Evolutionary conservation across 2,113 vertebrate species (phyloP).

Genomic region (Cricetomys ansorgei): DNA sequence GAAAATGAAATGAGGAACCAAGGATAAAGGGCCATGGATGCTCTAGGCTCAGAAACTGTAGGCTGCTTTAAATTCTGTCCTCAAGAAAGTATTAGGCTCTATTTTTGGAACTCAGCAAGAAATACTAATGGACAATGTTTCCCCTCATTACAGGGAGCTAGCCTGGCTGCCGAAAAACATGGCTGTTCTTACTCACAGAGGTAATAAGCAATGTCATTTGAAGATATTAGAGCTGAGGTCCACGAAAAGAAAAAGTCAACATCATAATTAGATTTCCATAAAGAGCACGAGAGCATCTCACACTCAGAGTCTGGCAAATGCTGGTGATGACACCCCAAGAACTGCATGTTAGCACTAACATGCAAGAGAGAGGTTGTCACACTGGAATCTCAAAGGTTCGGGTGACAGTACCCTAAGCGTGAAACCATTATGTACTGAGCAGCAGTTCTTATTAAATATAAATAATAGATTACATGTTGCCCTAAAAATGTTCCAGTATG

Average conservation of each 20-base stretch:
- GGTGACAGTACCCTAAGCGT: not conserved
- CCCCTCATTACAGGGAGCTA: conserved; percentile 70
- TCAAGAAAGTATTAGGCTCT: conserved; percentile 47
- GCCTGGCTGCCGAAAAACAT: conserved; percentile 49
- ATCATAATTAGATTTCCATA: conserved; percentile 75
- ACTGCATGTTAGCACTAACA: not conserved
- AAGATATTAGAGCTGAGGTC: conserved; percentile 72
- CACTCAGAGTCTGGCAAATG: conserved; percentile 5
- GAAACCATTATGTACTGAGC: conserved; percentile 16
- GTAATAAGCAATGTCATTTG: conserved; percentile 73
- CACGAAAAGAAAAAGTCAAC: conserved; percentile 69
- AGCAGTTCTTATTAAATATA: conserved; percentile 56
- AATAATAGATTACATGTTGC: conserved; percentile 61
- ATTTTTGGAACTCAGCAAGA: conserved; percentile 68
- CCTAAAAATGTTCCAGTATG: conserved; percentile 39
- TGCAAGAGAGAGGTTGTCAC: not conserved
- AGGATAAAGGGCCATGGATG: conserved; percentile 47
- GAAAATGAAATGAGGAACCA: conserved; percentile 48
- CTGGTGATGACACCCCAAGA: not conserved
- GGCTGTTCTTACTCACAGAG: conserved; percentile 71
- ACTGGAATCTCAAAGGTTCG: not conserved
- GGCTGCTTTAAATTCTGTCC: conserved; percentile 68
- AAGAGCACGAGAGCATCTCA: conserved; percentile 59
- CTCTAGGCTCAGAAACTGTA: conserved; percentile 16
- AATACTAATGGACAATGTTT: conserved; percentile 57